These are phyloP conservation scores for Harmothoe impar DNA, from an alignment of 2,888 invertebrate genomes.

Conservation along the genomic window DNA sequence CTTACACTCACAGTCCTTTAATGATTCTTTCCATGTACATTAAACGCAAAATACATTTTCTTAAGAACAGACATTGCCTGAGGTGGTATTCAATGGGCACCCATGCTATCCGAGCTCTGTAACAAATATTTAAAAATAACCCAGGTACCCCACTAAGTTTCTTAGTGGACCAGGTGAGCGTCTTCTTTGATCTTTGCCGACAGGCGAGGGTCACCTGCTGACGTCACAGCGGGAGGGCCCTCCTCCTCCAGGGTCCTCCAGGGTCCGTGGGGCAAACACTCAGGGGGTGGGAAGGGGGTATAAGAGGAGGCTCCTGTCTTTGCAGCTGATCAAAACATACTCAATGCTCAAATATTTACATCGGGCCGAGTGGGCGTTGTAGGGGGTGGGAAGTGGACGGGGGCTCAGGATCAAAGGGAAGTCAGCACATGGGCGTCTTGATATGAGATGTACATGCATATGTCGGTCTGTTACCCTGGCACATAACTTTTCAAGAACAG, in stretches of 20 bases:
- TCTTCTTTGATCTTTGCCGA: background rate
- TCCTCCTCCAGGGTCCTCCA: background rate
- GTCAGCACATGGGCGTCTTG: no score
- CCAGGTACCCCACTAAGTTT: background rate
- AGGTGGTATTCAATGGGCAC: no score
- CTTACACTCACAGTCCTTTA: no score
- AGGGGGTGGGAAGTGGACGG: background rate
- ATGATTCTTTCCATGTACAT: no score
- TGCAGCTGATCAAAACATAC: background rate
- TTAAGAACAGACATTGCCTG: no score
- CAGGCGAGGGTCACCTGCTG: background rate
- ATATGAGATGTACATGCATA: no score
- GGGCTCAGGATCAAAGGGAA: background rate
- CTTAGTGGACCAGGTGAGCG: slow-evolving; percentile 4
- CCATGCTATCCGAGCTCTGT: background rate
- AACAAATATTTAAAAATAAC: slow-evolving; percentile 34
- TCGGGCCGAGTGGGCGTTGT: background rate
- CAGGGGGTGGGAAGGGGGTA: background rate
- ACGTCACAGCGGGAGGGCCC: background rate
- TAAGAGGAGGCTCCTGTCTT: background rate
- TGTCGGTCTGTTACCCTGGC: no score
- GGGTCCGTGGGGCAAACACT: background rate
- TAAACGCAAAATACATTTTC: no score
- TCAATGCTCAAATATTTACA: slow-evolving; percentile 15
- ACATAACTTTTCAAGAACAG: no score